Conservation (phyloP, 1,140 invertebrate genomes). For the Tribolium castaneum region DNA sequence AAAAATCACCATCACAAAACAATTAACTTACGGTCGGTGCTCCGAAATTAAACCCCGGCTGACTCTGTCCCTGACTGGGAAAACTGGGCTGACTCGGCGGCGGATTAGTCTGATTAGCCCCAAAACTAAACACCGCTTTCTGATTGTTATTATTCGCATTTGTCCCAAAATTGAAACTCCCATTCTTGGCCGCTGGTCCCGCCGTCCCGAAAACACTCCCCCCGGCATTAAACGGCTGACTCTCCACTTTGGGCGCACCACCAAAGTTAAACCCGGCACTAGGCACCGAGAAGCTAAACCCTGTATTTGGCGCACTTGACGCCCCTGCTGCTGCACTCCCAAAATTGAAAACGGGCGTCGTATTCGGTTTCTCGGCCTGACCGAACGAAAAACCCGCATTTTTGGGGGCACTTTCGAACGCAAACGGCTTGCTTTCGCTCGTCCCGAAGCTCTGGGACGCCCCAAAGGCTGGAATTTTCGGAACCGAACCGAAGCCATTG, state of each 20-base stretch:
- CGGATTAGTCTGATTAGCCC: conserved; percentile 39
- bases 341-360: conserved; percentile 5
- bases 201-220: conserved; percentile 1
- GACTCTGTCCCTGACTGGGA: conserved; percentile 1
- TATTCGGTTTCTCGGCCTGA: conserved; percentile 1
- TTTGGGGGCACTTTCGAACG: conserved; percentile 24
- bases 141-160: conserved; percentile 47
- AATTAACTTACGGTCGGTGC: conserved; percentile 48
- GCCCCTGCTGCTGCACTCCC: neutral
- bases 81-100: conserved; percentile 16
- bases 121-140: conserved; percentile 57
- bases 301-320: neutral
- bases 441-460: neutral
- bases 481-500: conserved; percentile 44
- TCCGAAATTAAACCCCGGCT: conserved; percentile 52
- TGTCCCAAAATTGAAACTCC: conserved; percentile 58
- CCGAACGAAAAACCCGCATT: conserved; percentile 24
- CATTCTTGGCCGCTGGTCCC: conserved; percentile 43
- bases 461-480: conserved; percentile 22
- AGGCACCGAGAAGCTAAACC: conserved; percentile 6
- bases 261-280: conserved; percentile 40
- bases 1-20: neutral
- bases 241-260: neutral
- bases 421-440: conserved; percentile 17
- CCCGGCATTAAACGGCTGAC: neutral